Evolutionary conservation across 2,888 invertebrate genomes (phyloP).

Genomic region (Geotrupes spiniger): DNA sequence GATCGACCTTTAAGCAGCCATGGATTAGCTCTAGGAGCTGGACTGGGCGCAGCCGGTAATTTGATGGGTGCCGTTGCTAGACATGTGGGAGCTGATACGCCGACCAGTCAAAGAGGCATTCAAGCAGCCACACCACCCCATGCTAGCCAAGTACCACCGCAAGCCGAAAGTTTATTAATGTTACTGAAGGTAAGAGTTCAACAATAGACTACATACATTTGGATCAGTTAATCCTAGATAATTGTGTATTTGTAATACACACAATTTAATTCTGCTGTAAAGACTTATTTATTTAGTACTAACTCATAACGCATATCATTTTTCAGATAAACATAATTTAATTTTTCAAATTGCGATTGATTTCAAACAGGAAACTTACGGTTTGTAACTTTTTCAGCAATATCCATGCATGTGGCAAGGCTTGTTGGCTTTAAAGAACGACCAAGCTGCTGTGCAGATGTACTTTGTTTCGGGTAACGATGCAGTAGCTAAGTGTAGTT

Average conservation of each 20-base stretch:
- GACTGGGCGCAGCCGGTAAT: conserved; percentile 49
- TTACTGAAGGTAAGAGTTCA: conserved; percentile 68
- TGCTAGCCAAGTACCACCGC: conserved; percentile 76
- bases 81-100: conserved; percentile 53
- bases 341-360: neutral
- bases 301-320: neutral
- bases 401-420: conserved; percentile 99
- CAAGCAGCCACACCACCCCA: conserved; percentile 65
- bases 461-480: conserved; percentile 96
- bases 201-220: too few relatives aligned
- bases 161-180: conserved; percentile 79
- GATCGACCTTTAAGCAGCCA: conserved; percentile 40
- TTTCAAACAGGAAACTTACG: neutral
- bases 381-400: conserved; percentile 56
- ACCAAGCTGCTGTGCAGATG: conserved; percentile 97
- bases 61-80: conserved; percentile 47
- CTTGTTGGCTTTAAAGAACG: conserved; percentile 89
- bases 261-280: neutral
- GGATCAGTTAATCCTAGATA: too few relatives aligned
- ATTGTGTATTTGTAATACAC: neutral
- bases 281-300: neutral
- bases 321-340: neutral
- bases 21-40: conserved; percentile 47
- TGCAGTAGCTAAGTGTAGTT: conserved; percentile 80
- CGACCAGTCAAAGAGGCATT: conserved; percentile 54